phyloP scores from a whole-genome alignment of 2,888 invertebrate genomes.

The Stenolophus ochropezus region DNA sequence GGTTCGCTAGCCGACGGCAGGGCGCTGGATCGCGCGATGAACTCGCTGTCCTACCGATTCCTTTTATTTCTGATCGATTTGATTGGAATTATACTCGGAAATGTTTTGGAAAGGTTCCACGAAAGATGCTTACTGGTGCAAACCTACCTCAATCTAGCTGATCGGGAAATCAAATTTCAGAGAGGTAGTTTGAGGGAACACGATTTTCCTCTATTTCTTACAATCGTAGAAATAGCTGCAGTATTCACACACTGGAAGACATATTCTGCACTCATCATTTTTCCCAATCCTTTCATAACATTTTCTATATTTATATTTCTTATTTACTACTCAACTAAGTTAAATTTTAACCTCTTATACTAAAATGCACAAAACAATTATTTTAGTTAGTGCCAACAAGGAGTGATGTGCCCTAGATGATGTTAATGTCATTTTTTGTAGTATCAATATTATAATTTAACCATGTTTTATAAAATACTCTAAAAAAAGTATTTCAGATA shows the following conservation, averaged over 20 bases:
- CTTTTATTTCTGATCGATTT: conserved; percentile 37
- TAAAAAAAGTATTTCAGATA: no score
- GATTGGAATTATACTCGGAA: conserved; percentile 32
- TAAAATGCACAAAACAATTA: no score
- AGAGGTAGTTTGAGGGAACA: neutral
- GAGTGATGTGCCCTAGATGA: no score
- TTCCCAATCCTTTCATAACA: no score
- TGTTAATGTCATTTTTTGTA: no score
- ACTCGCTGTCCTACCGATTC: conserved; percentile 3
- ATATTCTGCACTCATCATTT: neutral
- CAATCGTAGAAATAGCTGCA: neutral
- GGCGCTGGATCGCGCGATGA: neutral
- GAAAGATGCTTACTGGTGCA: conserved; percentile 34
- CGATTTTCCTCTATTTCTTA: neutral
- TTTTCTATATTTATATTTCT: no score
- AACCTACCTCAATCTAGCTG: conserved; percentile 28
- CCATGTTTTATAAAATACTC: no score
- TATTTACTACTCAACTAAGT: no score
- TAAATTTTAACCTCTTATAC: no score
- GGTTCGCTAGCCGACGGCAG: conserved; percentile 22
- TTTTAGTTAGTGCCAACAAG: no score
- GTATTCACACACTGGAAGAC: neutral
- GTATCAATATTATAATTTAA: no score
- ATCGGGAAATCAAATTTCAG: conserved; percentile 2
- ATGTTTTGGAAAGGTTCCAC: conserved; percentile 30